Evolutionary conservation across 2,888 invertebrate genomes (phyloP).

Genomic region (Aphodius sticticus): DNA sequence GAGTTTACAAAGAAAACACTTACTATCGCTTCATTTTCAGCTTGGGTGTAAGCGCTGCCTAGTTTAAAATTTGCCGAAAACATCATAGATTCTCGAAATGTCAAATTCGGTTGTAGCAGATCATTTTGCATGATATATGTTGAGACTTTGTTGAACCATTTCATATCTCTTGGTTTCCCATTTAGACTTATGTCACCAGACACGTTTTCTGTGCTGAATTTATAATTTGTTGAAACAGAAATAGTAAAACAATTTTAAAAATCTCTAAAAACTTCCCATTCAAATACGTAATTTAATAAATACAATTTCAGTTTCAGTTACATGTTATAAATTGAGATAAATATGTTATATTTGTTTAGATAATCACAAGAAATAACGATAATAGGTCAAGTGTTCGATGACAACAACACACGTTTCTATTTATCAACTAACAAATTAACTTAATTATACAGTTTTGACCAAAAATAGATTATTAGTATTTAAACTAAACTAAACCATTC

Average conservation of each 20-base stretch:
- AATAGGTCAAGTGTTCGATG: background rate
- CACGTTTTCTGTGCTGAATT: slow-evolving; percentile 52
- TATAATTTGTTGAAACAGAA: background rate
- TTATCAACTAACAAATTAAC: background rate
- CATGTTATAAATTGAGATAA: no score
- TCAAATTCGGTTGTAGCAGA: slow-evolving; percentile 73
- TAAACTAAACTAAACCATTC: background rate
- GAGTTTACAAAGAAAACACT: slow-evolving; percentile 51
- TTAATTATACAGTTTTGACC: no score
- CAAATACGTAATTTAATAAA: background rate
- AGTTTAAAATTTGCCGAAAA: slow-evolving; percentile 79
- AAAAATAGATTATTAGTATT: no score
- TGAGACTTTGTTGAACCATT: slow-evolving; percentile 75
- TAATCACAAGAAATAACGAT: background rate
- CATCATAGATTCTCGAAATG: slow-evolving; percentile 77
- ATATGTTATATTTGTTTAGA: background rate
- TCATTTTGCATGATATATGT: slow-evolving; percentile 87
- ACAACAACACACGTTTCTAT: background rate
- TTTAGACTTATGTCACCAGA: slow-evolving; percentile 74
- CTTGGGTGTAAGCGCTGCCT: slow-evolving; percentile 65
- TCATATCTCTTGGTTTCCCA: slow-evolving; percentile 71
- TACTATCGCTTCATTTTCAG: slow-evolving; percentile 71
- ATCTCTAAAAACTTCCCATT: background rate
- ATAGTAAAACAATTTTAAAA: background rate
- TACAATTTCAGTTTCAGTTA: no score